phyloP scores from a whole-genome alignment of 2,888 invertebrate species.

The Drosophila siamana region DNA sequence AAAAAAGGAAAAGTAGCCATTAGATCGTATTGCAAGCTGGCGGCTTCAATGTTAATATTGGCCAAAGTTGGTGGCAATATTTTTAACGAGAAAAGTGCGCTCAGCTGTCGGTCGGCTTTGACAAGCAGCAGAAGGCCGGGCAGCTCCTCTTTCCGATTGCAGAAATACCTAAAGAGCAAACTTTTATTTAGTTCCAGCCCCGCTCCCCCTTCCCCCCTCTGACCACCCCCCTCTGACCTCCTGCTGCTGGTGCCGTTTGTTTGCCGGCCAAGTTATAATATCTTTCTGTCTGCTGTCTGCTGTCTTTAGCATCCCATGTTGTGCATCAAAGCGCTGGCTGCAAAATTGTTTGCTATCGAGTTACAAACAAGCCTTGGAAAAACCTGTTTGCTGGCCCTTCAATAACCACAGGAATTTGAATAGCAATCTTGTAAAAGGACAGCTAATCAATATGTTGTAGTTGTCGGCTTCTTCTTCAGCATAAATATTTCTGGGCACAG shows the following conservation, averaged over 20 bases:
- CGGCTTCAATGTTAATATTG: no score
- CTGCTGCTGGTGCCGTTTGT: no score
- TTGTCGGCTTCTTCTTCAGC: not conserved
- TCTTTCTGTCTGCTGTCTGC: not conserved
- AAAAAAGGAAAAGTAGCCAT: no score
- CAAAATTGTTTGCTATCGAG: not conserved
- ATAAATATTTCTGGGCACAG: not conserved
- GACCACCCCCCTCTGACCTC: no score
- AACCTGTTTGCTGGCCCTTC: not conserved
- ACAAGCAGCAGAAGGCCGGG: not conserved
- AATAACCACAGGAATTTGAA: constrained; percentile 3
- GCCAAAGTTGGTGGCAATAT: no score
- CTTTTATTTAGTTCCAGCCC: not conserved
- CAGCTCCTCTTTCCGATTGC: not conserved
- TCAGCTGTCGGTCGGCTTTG: no score
- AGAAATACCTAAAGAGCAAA: not conserved
- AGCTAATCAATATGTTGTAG: constrained; percentile 8
- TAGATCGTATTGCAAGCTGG: no score
- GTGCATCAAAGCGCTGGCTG: not conserved
- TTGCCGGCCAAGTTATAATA: not conserved
- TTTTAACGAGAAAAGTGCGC: no score
- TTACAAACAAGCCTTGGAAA: not conserved
- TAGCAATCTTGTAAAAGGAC: not conserved
- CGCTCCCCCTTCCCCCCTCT: no score
- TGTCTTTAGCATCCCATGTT: not conserved